phyloP scores from a whole-genome alignment of 2,113 vertebrate species.

The Dipodomys spectabilis region DNA sequence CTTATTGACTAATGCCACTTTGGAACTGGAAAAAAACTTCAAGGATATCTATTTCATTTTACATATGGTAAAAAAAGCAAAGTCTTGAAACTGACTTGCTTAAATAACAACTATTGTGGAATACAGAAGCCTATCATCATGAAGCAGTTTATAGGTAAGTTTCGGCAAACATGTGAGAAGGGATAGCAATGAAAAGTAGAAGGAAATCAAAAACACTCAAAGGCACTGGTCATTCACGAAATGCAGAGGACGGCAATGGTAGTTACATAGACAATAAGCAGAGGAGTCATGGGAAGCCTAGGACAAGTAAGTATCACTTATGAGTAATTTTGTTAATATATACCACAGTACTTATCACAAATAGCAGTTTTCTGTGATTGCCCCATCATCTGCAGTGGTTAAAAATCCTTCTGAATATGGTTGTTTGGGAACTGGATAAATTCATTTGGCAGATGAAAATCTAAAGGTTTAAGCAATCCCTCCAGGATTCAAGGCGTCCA shows the following conservation, averaged over 20 bases:
- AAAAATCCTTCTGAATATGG: constrained; percentile 23
- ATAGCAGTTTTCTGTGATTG: neutral
- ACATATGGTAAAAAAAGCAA: constrained; percentile 13
- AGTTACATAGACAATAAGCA: constrained; percentile 1
- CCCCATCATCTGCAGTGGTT: neutral
- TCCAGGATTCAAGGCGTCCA: neutral
- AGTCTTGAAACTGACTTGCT: constrained; percentile 13
- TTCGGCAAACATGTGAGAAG: constrained; percentile 29
- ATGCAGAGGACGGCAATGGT: neutral
- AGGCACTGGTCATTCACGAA: neutral
- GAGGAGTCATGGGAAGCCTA: neutral
- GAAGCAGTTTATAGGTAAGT: neutral
- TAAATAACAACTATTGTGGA: neutral
- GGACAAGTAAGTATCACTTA: neutral
- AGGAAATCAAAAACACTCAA: constrained; percentile 18
- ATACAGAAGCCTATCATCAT: constrained; percentile 17
- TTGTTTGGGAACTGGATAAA: neutral
- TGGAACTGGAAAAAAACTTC: neutral
- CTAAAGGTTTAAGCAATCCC: neutral
- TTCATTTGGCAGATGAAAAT: constrained; percentile 19
- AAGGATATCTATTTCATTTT: constrained; percentile 22
- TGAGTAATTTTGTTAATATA: constrained; percentile 52
- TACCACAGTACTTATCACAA: neutral
- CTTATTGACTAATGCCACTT: neutral
- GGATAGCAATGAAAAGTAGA: neutral